Evolutionary conservation across 2,797 vertebrate species (phyloP), one percentile per base, ranked within the genome.

Genomic region (Diplodus puntazzo): DNA sequence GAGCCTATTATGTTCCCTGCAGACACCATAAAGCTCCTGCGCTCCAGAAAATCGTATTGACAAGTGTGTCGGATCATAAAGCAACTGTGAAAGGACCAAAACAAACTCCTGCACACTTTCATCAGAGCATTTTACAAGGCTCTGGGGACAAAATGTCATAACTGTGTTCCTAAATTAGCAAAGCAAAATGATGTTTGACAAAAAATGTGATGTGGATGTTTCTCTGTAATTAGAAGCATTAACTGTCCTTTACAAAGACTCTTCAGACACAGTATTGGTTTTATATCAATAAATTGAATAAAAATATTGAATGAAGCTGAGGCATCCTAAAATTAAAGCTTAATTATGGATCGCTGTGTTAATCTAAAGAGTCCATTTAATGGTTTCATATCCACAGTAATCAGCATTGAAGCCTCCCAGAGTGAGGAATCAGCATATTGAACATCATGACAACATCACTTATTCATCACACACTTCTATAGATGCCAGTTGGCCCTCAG

Each of bases 391-490:
- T 64, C 60, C 25, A 52, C 54, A 80, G 27, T 8, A n/a, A 52
- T 59, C 75, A 68, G 46, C 57, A 66, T 52, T 55, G 17, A 55
- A 64, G n/a, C 13, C 49, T 49, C 48, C 18, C 54, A 55, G 48
- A 53, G 39, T n/a, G 58, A 74, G 34, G 34, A 77, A 77, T 48
- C 59, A 74, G 65, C 80, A 85, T 52, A 69, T 13, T 82, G 82
- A 87, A 73, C 63, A 65, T 69, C 17, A 76, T 75, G 77, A 65
- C 25, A 43, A 63, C 71, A 85, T 92, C 86, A 88, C 68, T 87
- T 88, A 88, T 91, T 92, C 75, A 92, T 90, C 59, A 72, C 54
- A 61, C 13, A 49, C 17, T 18, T 76, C 75, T 25, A 53, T 65
- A 60, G 72, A 84, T 82, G 87, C 85, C 89, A 87, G 72, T 60